Conservation (phyloP, 1,140 invertebrate species). For the Drosophila nannoptera region DNA sequence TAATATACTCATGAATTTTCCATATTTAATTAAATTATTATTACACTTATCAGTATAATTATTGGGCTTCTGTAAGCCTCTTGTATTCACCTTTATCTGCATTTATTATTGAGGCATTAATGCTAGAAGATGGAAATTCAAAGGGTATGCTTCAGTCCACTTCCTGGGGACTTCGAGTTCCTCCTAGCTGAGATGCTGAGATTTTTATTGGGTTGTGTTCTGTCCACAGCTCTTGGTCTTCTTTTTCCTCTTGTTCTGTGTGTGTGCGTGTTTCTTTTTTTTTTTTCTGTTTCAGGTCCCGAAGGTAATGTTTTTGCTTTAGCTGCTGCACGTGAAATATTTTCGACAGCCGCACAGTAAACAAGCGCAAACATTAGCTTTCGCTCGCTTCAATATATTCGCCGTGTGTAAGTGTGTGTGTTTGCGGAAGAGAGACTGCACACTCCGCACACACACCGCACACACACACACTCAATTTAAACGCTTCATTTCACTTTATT, state of each 20-base stretch:
- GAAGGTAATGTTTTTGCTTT: conserved; percentile 61
- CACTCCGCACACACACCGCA: not conserved
- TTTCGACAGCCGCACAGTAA: conserved; percentile 71
- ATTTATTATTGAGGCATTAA: no score
- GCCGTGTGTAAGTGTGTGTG: conserved; percentile 1
- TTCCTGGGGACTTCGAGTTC: not conserved
- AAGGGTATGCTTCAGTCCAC: not conserved
- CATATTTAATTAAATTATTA: no score
- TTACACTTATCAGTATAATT: no score
- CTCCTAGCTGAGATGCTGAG: not conserved
- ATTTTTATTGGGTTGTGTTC: conserved; percentile 22
- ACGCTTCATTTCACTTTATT: conserved; percentile 77
- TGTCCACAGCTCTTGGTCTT: conserved; percentile 28
- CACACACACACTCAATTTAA: conserved; percentile 53
- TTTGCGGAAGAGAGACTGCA: conserved; percentile 9
- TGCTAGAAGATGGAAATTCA: no score
- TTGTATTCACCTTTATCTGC: no score
- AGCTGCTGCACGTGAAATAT: conserved; percentile 73
- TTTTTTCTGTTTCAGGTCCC: conserved; percentile 35
- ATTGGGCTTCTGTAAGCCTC: no score
- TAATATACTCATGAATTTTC: no score
- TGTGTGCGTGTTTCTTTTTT: conserved; percentile 11
- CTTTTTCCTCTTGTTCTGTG: conserved; percentile 12
- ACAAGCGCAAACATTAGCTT: conserved; percentile 72
- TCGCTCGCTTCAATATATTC: conserved; percentile 42